Evolutionary conservation across 64 coral and sea anemone genomes (phyloP), one percentile per base, ranked within the genome.

Genomic region (Montipora capricornis): DNA sequence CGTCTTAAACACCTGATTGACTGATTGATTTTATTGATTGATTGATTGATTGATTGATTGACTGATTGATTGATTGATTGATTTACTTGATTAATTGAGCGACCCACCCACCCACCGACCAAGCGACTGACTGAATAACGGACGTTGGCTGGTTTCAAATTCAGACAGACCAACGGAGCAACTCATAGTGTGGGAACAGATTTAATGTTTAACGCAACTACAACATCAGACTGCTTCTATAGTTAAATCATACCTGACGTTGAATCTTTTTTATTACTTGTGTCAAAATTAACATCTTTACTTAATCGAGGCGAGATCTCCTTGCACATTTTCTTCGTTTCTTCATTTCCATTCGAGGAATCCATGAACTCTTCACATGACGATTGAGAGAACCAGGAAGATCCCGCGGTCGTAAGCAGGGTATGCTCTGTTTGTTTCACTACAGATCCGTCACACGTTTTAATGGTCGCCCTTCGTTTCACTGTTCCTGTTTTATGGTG

Each of bases 1-100:
- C 6, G 19, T 16, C 11, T n/a, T 29, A 7, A 57, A 7, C 17
- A 49, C 0, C 20, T 80, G 78, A 24, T 20, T 50, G 59, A 80
- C 53, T 69, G 89, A 90, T 6, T 6, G 89, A 68, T 59, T 47
- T 37, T 4, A 90, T 19, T 15, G 88, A 90, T 47, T 55, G 70
- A 88, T 37, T 37, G 37, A 37, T 2, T 37, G 37, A 37, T 2
- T 4, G 53, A 57, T 57, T 57, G 53, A 57, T 11, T 8, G 53
- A 11, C 0, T 8, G 53, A 57, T 0, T 11, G 1, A 11, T 11
- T 11, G 53, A 57, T 1, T 11, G 5, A 57, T 8, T 57, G 53
- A 57, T 11, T 57, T 6, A 11, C 53, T 8, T 8, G 11, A 37
- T 8, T 8, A 57, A 6, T 57, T 6, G 53, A 57, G 6, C 53